phyloP scores from a whole-genome alignment of 2,888 invertebrate species.

The Cataglyphis cursor region DNA sequence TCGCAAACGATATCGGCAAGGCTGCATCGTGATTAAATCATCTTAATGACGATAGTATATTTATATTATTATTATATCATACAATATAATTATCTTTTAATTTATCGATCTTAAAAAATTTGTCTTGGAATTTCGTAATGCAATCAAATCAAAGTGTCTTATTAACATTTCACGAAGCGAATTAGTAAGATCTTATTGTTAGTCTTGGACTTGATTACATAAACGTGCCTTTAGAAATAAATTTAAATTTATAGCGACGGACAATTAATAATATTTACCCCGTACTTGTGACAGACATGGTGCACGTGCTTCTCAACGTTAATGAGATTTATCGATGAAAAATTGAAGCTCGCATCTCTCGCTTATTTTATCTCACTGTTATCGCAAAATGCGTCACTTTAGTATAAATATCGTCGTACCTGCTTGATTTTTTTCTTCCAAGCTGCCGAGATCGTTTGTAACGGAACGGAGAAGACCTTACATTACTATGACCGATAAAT shows the following conservation, averaged over 20 bases:
- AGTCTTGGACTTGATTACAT: neutral
- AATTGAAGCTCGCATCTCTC: neutral
- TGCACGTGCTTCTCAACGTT: constrained; percentile 18
- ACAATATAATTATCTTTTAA: neutral
- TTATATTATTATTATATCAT: neutral
- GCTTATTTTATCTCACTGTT: constrained; percentile 12
- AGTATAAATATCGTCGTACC: neutral
- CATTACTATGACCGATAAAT: constrained; percentile 63
- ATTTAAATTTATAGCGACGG: neutral
- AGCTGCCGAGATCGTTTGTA: constrained; percentile 65
- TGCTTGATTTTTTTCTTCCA: constrained; percentile 4
- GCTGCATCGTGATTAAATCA: neutral
- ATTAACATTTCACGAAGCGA: neutral
- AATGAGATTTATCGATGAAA: constrained; percentile 10
- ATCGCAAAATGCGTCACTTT: constrained; percentile 14
- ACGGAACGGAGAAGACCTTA: constrained; percentile 55
- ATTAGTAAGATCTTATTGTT: neutral
- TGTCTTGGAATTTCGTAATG: neutral
- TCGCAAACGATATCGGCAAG: constrained; percentile 58
- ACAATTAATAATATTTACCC: constrained; percentile 26
- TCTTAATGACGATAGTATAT: neutral
- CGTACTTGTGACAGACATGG: constrained; percentile 6
- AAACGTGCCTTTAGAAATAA: neutral
- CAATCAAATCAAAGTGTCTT: neutral
- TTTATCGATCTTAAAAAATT: neutral